phyloP scores from a whole-genome alignment of 2,888 invertebrate species.

The Hirtodrosophila duncani region DNA sequence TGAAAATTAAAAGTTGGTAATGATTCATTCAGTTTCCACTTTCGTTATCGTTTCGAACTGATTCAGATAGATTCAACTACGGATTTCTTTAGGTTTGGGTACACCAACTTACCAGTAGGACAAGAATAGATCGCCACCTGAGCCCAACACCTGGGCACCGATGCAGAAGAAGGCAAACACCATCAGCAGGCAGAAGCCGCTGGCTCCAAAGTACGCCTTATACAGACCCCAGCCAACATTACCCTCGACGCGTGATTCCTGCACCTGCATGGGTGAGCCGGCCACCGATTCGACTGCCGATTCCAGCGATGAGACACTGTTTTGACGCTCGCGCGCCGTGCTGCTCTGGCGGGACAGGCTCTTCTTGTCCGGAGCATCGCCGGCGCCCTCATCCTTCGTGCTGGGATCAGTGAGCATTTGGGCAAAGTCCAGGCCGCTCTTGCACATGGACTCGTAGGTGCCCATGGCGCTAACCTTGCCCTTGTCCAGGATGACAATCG shows the following conservation, averaged over 20 bases:
- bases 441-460: slow-evolving; percentile 85
- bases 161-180: slow-evolving; percentile 83
- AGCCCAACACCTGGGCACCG: slow-evolving; percentile 84
- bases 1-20: slow-evolving; percentile 10
- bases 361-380: slow-evolving; percentile 48
- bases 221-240: slow-evolving; percentile 82
- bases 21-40: too few species aligned
- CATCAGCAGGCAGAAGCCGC: slow-evolving; percentile 82
- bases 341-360: slow-evolving; percentile 63
- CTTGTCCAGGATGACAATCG: slow-evolving; percentile 77
- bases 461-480: slow-evolving; percentile 80
- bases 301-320: slow-evolving; percentile 78
- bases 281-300: slow-evolving; percentile 78
- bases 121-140: slow-evolving; percentile 88
- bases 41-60: too few species aligned
- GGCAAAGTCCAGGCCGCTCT: slow-evolving; percentile 88
- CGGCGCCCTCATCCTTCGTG: slow-evolving; percentile 74
- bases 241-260: slow-evolving; percentile 82
- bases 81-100: too few species aligned
- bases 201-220: slow-evolving; percentile 84
- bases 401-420: slow-evolving; percentile 82
- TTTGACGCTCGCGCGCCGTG: slow-evolving; percentile 73
- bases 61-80: too few species aligned
- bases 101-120: slow-evolving; percentile 85
- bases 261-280: slow-evolving; percentile 77